Base-by-base conservation (phyloP, 92 coral and sea anemone genomes). In the Porites divaricata region DNA sequence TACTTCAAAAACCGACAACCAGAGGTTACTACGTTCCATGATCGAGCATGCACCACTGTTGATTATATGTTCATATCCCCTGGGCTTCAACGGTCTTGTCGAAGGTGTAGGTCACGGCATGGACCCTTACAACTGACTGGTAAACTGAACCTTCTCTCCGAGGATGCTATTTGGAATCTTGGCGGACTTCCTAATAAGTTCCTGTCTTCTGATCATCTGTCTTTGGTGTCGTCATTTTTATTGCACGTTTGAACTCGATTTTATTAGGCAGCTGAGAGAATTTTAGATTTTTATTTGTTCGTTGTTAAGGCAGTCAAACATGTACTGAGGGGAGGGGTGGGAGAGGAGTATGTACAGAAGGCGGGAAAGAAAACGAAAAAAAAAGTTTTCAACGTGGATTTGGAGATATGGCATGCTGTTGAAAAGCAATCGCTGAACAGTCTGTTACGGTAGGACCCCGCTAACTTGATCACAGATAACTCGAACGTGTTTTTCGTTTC, bases 1-100 rank as follows among this genome's bases (percentile, higher is more conserved):
- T 70, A 63, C 41, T 61, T 89, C 22, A 48, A 15, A 73, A 74
- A 17, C 59, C 74, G 95, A 2, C 67, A 72, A 17, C 89, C 88
- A n/a, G 98, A 91, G 28, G 97, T 95, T 21, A 95, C 98, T 2
- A 97, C 99, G 21, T 97, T 82, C 70, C 99, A 97, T 82, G 94
- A 89, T 7, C 67, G 70, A 62, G 89, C 89, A 35, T 87, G 99
- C 75, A 91, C 94, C 57, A 95, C 96, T 25, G 99, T 97, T 20
- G 99, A 97, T 63, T 97, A 89, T 62, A 89, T 97, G 26, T 95
- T 93, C 81, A 87, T 81, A 25, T 91, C 98, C 22, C 74, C 81
- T 78, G 95, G 95, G 14, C 21, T 22, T 16, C 71, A 63, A 59
- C 83, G 45, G 45, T 17, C 28, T 52, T 85, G 87, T 66, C 20